Evolutionary conservation across 1,140 invertebrate genomes (phyloP), one percentile per base, ranked within the genome.

Genomic region (Schlechtendalia chinensis): DNA sequence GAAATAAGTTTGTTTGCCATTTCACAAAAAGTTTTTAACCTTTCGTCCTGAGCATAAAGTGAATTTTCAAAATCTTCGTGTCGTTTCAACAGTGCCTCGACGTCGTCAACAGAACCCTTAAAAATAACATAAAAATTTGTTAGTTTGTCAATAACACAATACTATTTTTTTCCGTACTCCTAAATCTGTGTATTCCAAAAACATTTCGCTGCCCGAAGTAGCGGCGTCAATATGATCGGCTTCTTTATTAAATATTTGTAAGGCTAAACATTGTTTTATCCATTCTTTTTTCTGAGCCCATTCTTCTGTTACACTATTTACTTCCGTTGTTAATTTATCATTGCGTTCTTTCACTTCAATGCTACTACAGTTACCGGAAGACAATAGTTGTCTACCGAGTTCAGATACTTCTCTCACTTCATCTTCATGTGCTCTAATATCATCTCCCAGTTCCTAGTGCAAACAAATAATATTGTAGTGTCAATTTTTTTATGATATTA

Each of bases 221-320:
- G 94, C 93, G 0, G 96, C 95, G 87, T 99, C 97, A 82, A 99
- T 96, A 85, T 97, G 94, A 86, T 99, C 96, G 0, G 96, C 97
- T 87, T 99, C 97, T 75, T 94, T 90, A 85, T 97, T 98, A 86
- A 98, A 98, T 81, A 93, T 89, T 86, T 95, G 93, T 71, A 97
- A 87, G 83, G 97, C 93, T 22, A 95, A 87, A 82, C 93, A 93
- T 85, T 97, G 94, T 82, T 92, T 89, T 47, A 97, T 86, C 89
- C 93, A 93, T 71, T 91, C 90, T 32, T 94, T 91, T 85, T 96
- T 96, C 53, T 93, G 90, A 58, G 90, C 86, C 93, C 94, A 97
- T 47, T 91, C 91, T 81, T 90, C 89, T 45, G 89, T 87, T 1
- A 98, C 90, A 5, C 91, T 90, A 81, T 90, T 89, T 83, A 96